Percentiles rank a stretch among this genome's conserved stretches.
Evolutionary conservation across 1,140 invertebrate genomes (phyloP).

Genomic region (Pseudomyrmex cubaensis): DNA sequence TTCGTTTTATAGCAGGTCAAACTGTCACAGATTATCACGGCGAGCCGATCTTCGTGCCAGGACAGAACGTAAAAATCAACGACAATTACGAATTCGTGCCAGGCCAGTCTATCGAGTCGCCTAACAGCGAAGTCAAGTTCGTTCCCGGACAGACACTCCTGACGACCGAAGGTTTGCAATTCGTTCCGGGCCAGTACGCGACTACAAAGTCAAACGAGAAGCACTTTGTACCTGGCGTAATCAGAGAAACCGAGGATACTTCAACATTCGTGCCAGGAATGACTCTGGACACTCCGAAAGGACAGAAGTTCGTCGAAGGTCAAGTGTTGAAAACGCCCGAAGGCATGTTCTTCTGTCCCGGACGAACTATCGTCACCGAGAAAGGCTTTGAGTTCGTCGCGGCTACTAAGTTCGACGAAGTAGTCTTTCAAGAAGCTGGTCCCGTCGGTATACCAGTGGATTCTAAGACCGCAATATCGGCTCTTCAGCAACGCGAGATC

Average conservation of each 20-base stretch:
- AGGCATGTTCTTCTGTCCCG: slow-evolving; percentile 87
- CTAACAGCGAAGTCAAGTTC: slow-evolving; percentile 84
- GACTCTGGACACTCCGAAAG: slow-evolving; percentile 88
- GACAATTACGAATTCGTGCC: slow-evolving; percentile 84
- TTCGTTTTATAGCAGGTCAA: slow-evolving; percentile 87
- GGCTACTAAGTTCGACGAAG: slow-evolving; percentile 87
- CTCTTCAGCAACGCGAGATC: slow-evolving; percentile 86
- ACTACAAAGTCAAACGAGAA: slow-evolving; percentile 85
- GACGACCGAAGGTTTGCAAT: slow-evolving; percentile 86
- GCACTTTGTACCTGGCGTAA: slow-evolving; percentile 88
- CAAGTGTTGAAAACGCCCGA: slow-evolving; percentile 87
- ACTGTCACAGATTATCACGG: slow-evolving; percentile 85
- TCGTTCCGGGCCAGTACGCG: slow-evolving; percentile 89
- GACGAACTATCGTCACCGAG: slow-evolving; percentile 84
- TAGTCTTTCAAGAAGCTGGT: slow-evolving; percentile 85
- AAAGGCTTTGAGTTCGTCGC: slow-evolving; percentile 87
- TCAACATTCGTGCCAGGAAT: slow-evolving; percentile 88
- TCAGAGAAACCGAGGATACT: slow-evolving; percentile 75
- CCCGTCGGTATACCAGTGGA: slow-evolving; percentile 87
- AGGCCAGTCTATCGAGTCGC: slow-evolving; percentile 83
- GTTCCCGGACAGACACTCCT: slow-evolving; percentile 87
- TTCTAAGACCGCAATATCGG: slow-evolving; percentile 85
- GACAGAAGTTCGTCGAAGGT: slow-evolving; percentile 89
- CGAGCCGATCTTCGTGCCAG: slow-evolving; percentile 85
- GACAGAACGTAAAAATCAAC: slow-evolving; percentile 81